phyloP scores from a whole-genome alignment of 2,797 vertebrate genomes.

The Percopsis omiscomaycus region DNA sequence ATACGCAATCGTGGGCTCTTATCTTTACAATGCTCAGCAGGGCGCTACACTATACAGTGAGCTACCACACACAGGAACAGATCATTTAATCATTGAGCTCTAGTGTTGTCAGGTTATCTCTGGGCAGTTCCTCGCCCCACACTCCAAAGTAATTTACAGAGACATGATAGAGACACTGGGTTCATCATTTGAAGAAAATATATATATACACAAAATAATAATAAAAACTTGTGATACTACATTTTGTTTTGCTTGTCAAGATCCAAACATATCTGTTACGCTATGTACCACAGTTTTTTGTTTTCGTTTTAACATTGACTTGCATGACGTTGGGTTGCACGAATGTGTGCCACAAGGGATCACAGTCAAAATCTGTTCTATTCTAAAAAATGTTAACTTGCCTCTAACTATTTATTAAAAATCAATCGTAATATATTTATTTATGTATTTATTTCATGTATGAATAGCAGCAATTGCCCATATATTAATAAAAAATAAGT shows the following conservation, averaged over 20 bases:
- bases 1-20: slow-evolving; percentile 48
- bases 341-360: slow-evolving; percentile 30
- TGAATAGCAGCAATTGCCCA: slow-evolving; percentile 49
- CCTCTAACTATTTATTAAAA: slow-evolving; percentile 69
- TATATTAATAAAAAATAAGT: too few species aligned
- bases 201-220: too few species aligned
- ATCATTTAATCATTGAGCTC: slow-evolving; percentile 59
- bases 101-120: slow-evolving; percentile 56
- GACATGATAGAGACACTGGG: slow-evolving; percentile 28
- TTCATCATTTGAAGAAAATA: slow-evolving; percentile 33
- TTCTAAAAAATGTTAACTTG: slow-evolving; percentile 24
- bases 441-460: slow-evolving; percentile 78
- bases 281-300: too few species aligned
- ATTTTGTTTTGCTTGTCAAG: slow-evolving; percentile 34
- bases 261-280: slow-evolving; percentile 17
- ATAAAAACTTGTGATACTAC: slow-evolving; percentile 25
- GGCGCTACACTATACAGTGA: slow-evolving; percentile 22
- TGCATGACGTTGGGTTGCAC: slow-evolving; percentile 47
- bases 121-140: neutral
- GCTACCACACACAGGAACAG: slow-evolving; percentile 1
- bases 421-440: slow-evolving; percentile 73
- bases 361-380: slow-evolving; percentile 25
- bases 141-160: slow-evolving; percentile 29
- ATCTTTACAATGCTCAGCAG: slow-evolving; percentile 45
- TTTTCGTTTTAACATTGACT: slow-evolving; percentile 32